A percentile compares a stretch with the other conserved stretches of the same genome.
These are phyloP conservation scores for Eira barbara DNA, from an alignment of 2,113 vertebrate genomes.

Conservation along the genomic window DNA sequence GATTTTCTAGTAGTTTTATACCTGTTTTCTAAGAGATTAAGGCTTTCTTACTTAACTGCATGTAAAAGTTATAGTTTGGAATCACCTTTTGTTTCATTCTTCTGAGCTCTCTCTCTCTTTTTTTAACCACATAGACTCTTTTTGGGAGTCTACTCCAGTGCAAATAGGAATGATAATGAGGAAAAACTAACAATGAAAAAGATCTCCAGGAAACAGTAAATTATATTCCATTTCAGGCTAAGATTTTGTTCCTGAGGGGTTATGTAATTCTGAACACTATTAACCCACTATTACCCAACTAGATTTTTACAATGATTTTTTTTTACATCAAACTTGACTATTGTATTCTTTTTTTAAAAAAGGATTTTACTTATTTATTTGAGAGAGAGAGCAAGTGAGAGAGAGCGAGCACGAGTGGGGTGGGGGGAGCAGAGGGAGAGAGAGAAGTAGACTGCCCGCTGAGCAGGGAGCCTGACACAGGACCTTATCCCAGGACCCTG, in stretches of 20 bases:
- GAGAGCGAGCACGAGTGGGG: neutral
- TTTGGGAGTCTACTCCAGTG: neutral
- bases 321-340: neutral
- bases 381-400: too few species aligned
- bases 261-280: neutral
- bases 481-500: neutral
- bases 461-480: neutral
- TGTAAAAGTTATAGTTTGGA: neutral
- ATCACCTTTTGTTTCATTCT: slow-evolving; percentile 47
- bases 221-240: slow-evolving; percentile 38
- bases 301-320: neutral
- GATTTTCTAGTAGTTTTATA: neutral
- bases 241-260: slow-evolving; percentile 20
- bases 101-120: neutral
- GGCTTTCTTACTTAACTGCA: neutral
- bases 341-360: neutral
- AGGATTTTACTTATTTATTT: neutral
- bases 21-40: neutral
- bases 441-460: neutral
- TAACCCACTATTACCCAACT: neutral
- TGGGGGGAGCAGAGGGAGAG: too few species aligned
- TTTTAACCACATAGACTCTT: slow-evolving; percentile 27
- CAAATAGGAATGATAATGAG: slow-evolving; percentile 35
- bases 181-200: neutral
- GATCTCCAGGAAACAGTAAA: slow-evolving; percentile 11